Conservation (phyloP, 2,797 vertebrate species). For the Molossus molossus region DNA sequence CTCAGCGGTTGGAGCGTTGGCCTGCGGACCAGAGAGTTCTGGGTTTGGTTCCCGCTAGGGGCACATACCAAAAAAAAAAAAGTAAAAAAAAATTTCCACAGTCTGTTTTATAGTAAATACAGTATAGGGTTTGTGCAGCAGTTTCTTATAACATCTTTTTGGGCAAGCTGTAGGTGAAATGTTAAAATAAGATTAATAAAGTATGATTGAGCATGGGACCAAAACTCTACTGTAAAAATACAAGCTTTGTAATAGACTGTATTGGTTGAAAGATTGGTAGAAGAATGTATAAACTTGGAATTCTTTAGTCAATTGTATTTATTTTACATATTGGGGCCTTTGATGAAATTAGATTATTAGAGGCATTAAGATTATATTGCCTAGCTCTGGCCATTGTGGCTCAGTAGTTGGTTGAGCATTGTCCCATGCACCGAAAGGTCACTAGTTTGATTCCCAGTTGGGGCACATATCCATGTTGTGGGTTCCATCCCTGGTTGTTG, state of each 20-base stretch:
- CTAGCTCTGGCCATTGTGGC: not conserved
- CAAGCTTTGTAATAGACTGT: not conserved
- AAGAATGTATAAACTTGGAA: slow-evolving; percentile 54
- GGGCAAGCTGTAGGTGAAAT: slow-evolving; percentile 35
- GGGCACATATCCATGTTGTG: not conserved
- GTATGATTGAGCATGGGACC: not conserved
- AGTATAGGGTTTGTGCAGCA: slow-evolving; percentile 10
- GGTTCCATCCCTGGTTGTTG: not conserved
- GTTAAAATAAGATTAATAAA: slow-evolving; percentile 49
- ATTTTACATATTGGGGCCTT: slow-evolving; percentile 42
- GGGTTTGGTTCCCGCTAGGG: too few species aligned
- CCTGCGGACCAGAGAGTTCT: too few species aligned
- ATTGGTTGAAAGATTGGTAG: slow-evolving; percentile 37
- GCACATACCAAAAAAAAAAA: too few species aligned
- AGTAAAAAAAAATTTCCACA: not conserved
- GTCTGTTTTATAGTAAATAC: slow-evolving; percentile 3
- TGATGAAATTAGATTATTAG: slow-evolving; percentile 53
- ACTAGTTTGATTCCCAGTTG: not conserved
- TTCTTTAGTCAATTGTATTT: slow-evolving; percentile 48
- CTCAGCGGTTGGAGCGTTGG: too few species aligned
- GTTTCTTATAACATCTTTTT: slow-evolving; percentile 51
- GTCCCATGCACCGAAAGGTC: not conserved
- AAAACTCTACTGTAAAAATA: slow-evolving; percentile 48
- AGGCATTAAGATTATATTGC: slow-evolving; percentile 36
- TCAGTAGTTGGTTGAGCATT: not conserved